These are phyloP conservation scores for Linnaemya vulpina DNA, from an alignment of 2,888 invertebrate genomes.

Conservation along the genomic window DNA sequence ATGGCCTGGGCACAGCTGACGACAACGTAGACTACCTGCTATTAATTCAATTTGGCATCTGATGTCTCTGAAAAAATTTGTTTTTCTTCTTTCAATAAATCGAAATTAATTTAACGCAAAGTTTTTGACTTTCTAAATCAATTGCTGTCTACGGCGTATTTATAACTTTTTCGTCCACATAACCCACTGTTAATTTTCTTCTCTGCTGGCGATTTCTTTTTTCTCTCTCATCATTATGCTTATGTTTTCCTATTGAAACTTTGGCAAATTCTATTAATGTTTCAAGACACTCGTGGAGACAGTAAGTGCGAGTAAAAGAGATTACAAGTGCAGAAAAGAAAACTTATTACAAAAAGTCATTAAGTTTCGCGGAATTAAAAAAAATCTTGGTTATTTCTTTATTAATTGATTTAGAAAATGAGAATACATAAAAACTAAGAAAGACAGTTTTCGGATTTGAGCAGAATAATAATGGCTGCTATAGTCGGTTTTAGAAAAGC, in stretches of 20 bases:
- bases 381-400: conserved; percentile 55
- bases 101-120: too few species aligned
- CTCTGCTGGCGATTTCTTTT: background rate
- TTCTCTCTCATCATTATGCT: conserved; percentile 68
- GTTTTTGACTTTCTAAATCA: too few species aligned
- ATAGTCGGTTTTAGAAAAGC: background rate
- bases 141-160: too few species aligned
- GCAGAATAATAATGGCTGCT: background rate
- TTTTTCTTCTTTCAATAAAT: too few species aligned
- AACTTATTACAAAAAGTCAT: conserved; percentile 82
- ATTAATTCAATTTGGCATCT: too few species aligned
- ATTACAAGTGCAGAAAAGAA: conserved; percentile 75
- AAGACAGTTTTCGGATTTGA: background rate
- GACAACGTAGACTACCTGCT: too few species aligned
- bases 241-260: conserved; percentile 78
- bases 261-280: conserved; percentile 77
- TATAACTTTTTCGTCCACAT: background rate
- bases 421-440: background rate
- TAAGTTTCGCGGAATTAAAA: conserved; percentile 79
- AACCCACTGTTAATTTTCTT: conserved; percentile 73
- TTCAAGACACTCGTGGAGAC: conserved; percentile 48
- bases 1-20: too few species aligned
- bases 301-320: conserved; percentile 47
- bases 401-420: conserved; percentile 53
- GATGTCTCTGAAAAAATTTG: too few species aligned